A percentile compares a stretch with the other conserved stretches of the same genome.
Conservation (phyloP, 92 coral and sea anemone species). For the Bergia sp. region DNA sequence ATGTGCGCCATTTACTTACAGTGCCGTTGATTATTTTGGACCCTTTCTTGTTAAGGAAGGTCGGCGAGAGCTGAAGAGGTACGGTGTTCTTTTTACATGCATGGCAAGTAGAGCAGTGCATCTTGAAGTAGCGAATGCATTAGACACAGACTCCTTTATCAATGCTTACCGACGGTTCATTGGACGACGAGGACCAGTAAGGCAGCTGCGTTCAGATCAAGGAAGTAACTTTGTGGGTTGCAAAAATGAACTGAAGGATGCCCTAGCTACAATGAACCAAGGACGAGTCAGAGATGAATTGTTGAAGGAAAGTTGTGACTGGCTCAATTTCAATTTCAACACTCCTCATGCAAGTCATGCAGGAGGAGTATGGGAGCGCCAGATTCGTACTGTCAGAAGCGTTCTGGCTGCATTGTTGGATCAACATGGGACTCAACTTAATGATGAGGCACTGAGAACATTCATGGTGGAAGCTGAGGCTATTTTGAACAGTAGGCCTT, state of each 20-base stretch:
- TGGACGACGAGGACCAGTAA: slow-evolving; percentile 34
- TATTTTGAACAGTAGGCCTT: slow-evolving; percentile 34
- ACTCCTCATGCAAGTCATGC: slow-evolving; percentile 44
- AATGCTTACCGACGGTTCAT: slow-evolving; percentile 20
- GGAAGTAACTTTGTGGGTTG: slow-evolving; percentile 1
- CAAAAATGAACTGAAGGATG: slow-evolving; percentile 9
- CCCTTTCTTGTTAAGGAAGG: slow-evolving; percentile 7
- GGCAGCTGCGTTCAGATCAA: slow-evolving; percentile 40
- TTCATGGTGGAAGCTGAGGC: slow-evolving; percentile 39
- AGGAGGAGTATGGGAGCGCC: slow-evolving; percentile 48
- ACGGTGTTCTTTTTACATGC: neutral
- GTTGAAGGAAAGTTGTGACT: slow-evolving; percentile 40
- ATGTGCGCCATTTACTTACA: slow-evolving; percentile 8
- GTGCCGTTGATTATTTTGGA: slow-evolving; percentile 8
- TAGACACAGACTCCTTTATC: slow-evolving; percentile 12
- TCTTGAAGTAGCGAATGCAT: slow-evolving; percentile 27
- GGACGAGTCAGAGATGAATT: neutral
- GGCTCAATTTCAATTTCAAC: slow-evolving; percentile 33
- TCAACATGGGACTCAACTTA: slow-evolving; percentile 37
- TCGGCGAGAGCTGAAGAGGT: neutral
- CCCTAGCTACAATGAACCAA: neutral
- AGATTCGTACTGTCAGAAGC: slow-evolving; percentile 40
- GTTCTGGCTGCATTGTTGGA: slow-evolving; percentile 28
- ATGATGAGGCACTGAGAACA: slow-evolving; percentile 45
- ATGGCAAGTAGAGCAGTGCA: slow-evolving; percentile 23